Conservation (phyloP, 1,140 invertebrate genomes). For the Oedothorax gibbosus region DNA sequence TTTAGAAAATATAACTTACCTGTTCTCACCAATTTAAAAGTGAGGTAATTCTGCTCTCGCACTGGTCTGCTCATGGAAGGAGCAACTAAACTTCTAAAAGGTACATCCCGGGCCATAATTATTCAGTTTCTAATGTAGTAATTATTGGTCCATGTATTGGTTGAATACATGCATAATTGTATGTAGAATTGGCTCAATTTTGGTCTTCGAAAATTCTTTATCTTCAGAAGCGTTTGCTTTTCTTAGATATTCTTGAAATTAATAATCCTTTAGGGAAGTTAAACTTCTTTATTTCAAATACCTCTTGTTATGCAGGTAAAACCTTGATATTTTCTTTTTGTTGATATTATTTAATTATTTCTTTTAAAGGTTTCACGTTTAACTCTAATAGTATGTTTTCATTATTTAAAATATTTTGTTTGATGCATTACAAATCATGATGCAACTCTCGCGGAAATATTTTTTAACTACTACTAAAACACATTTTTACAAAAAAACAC, state of each 20-base stretch:
- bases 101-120: slow-evolving; percentile 6
- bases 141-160: neutral
- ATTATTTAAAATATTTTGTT: no score
- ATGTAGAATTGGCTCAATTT: neutral
- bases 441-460: no score
- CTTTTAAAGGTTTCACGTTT: no score
- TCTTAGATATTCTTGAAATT: neutral
- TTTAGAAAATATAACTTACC: neutral
- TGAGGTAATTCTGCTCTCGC: slow-evolving; percentile 7
- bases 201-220: neutral
- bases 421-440: no score
- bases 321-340: no score
- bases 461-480: neutral
- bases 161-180: neutral
- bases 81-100: slow-evolving; percentile 4
- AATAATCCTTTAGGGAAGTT: neutral
- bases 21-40: slow-evolving; percentile 21
- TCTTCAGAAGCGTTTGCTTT: neutral
- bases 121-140: neutral
- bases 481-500: neutral
- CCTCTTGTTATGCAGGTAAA: no score
- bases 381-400: no score
- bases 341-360: no score
- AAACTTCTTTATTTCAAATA: neutral
- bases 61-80: neutral